Evolutionary conservation across 1,140 invertebrate genomes (phyloP).

Genomic region (Acromyrmex echinatior): DNA sequence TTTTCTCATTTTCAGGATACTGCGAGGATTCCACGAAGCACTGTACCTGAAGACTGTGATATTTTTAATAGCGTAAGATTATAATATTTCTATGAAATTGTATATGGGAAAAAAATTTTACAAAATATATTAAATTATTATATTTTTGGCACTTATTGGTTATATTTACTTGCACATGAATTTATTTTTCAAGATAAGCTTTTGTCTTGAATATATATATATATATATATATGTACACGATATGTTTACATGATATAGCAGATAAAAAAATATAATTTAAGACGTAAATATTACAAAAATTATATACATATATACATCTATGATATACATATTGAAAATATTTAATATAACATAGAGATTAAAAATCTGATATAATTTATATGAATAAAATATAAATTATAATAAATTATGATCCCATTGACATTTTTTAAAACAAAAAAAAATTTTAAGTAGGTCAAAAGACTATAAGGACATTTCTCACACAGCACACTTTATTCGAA

Average conservation of each 20-base stretch:
- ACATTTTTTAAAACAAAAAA: background rate
- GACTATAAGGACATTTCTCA: background rate
- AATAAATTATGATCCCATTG: background rate
- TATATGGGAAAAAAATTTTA: conserved; percentile 58
- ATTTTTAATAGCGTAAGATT: conserved; percentile 65
- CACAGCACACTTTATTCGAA: no score
- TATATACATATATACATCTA: background rate
- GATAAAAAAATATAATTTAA: background rate
- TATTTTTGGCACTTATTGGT: conserved; percentile 37
- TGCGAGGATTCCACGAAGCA: conserved; percentile 75
- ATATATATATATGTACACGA: no score
- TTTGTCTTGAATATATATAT: no score
- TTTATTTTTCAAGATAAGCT: background rate
- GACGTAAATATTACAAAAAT: background rate
- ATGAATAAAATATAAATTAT: background rate
- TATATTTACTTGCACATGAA: background rate
- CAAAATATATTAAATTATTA: conserved; percentile 71
- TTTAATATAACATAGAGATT: background rate
- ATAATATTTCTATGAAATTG: conserved; percentile 69
- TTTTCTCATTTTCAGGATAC: conserved; percentile 83
- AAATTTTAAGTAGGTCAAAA: background rate
- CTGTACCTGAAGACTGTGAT: conserved; percentile 86
- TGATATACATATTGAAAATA: background rate
- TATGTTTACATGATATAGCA: no score
- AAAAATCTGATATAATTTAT: background rate